Conservation (phyloP, 2,888 invertebrate species). For the Charanyca ferruginea region DNA sequence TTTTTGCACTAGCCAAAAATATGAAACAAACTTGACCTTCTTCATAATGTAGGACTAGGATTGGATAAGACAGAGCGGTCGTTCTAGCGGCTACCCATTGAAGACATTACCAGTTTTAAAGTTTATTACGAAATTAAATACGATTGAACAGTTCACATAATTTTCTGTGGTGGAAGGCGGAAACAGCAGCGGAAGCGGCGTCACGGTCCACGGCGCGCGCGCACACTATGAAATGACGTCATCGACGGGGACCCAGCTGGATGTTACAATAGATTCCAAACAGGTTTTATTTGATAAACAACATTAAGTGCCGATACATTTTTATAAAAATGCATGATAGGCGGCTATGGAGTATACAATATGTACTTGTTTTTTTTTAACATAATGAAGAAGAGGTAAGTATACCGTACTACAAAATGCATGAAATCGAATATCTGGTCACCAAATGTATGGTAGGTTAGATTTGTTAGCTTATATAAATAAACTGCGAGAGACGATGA, state of each 20-base stretch:
- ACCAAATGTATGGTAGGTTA: slow-evolving; percentile 27
- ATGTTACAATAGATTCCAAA: slow-evolving; percentile 59
- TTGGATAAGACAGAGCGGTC: slow-evolving; percentile 18
- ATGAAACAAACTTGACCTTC: slow-evolving; percentile 57
- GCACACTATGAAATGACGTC: slow-evolving; percentile 84
- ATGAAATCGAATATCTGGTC: slow-evolving; percentile 8
- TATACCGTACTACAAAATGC: not conserved
- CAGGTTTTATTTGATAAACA: slow-evolving; percentile 56
- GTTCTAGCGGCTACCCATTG: slow-evolving; percentile 31
- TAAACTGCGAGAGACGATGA: not conserved
- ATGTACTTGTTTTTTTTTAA: not conserved
- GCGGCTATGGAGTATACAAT: not conserved
- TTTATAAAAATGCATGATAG: slow-evolving; percentile 10
- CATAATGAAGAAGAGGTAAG: not conserved
- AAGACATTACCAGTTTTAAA: slow-evolving; percentile 46
- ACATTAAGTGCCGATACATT: slow-evolving; percentile 42
- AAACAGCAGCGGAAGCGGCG: slow-evolving; percentile 87
- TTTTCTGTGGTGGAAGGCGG: slow-evolving; percentile 85
- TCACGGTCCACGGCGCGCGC: slow-evolving; percentile 84
- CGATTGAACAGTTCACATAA: slow-evolving; percentile 84
- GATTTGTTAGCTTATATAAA: not conserved
- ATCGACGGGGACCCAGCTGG: slow-evolving; percentile 71
- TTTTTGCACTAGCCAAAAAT: slow-evolving; percentile 46
- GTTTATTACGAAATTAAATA: slow-evolving; percentile 78
- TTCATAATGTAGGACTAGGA: slow-evolving; percentile 48